phyloP scores from a whole-genome alignment of 2,113 vertebrate genomes.

The Zosterops lateralis region DNA sequence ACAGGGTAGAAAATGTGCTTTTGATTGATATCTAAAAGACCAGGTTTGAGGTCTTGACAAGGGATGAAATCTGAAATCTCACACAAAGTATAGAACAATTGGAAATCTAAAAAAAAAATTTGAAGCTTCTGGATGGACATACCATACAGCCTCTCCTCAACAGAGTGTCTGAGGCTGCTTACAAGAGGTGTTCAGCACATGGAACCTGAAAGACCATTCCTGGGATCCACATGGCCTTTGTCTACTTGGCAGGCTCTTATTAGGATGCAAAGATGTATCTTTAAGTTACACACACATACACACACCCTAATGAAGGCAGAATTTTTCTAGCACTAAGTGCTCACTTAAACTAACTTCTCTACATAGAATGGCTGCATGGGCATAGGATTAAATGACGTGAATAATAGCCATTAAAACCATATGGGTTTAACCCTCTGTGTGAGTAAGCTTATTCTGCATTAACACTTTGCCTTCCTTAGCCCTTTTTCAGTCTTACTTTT shows the following conservation, averaged over 20 bases:
- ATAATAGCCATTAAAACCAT: slow-evolving; percentile 4
- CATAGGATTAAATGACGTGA: not conserved
- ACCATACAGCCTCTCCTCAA: not conserved
- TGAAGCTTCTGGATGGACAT: not conserved
- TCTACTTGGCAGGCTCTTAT: slow-evolving; percentile 3
- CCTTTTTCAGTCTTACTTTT: slow-evolving; percentile 5
- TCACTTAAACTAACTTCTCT: not conserved
- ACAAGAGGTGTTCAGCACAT: not conserved
- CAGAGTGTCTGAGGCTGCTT: not conserved
- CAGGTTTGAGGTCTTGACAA: slow-evolving; percentile 69
- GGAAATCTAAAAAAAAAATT: not conserved
- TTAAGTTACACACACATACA: not conserved
- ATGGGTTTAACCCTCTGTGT: not conserved
- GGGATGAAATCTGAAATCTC: slow-evolving; percentile 64
- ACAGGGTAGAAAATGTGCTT: slow-evolving; percentile 75
- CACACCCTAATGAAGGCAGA: slow-evolving; percentile 7
- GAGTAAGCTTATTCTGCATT: not conserved
- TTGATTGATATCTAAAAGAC: slow-evolving; percentile 83
- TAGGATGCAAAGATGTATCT: not conserved
- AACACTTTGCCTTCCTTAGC: not conserved
- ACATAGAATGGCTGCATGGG: not conserved
- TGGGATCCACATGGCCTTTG: not conserved
- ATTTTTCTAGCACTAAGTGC: slow-evolving; percentile 24
- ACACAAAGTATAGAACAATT: not conserved
- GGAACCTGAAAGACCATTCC: not conserved